Evolutionary conservation across 2,888 invertebrate genomes (phyloP), one percentile per base, ranked within the genome.

Genomic region (Thereva unica): DNA sequence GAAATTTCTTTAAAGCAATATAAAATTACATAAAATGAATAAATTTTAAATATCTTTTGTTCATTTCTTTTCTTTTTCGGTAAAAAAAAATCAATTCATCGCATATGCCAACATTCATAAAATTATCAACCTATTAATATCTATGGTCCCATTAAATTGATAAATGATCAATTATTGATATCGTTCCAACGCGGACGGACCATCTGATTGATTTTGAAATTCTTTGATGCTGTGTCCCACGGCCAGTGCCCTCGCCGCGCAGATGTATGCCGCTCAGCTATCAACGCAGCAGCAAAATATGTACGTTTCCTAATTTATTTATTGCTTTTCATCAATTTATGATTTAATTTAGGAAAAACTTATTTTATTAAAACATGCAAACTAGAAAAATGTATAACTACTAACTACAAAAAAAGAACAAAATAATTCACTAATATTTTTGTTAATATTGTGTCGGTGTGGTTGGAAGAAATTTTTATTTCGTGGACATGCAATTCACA

Each of bases 211-310:
- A 59, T 49, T 49, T 47, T 12, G 59, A 12, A 41, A 52, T 52
- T 40, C 53, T 54, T 44, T 54, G 45, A 54, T 23, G 53, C 54
- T 64, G 44, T 54, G 45, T 45, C 49, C 61, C 61, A 61, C 61
- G 61, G 61, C 49, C 91, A 93, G 93, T 92, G 93, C 93, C 90
- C 92, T 93, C 88, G 93, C 93, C 89, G 90, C 92, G 87, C 93
- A 93, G 92, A 93, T 93, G 92, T 91, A 92, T 87, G 92, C 92
- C 84, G 89, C 88, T 86, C 92, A 92, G 88, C 89, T 92, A 83
- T 91, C 91, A 83, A 89, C 92, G 84, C 92, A 92, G 86, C 92
- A 92, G 87, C 92, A 92, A 88, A 89, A 90, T 88, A 93, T 92
- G 93, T 93, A 93, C 65, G 67, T 71, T 67, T 68, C 53, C 55